Percentiles rank a stretch among this genome's conserved stretches.
Evolutionary conservation across 2,888 invertebrate genomes (phyloP).

Genomic region (Luperina nickerlii): DNA sequence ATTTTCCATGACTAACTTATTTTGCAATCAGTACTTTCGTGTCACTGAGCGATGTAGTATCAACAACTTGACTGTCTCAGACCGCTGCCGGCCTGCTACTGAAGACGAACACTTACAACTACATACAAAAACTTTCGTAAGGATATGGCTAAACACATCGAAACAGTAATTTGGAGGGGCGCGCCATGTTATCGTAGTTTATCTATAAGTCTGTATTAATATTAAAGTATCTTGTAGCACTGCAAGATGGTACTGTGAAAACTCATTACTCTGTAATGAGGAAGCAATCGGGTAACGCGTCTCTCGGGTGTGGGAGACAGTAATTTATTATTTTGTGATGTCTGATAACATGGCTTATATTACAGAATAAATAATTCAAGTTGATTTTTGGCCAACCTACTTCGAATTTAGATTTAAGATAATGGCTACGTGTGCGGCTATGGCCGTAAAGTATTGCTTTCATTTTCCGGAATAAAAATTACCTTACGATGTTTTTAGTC

Average conservation of each 20-base stretch:
- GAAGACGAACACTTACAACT: too few relatives aligned
- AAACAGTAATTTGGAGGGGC: too few relatives aligned
- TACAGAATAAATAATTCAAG: constrained; percentile 25
- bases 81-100: too few relatives aligned
- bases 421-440: background rate
- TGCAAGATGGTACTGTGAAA: constrained; percentile 22
- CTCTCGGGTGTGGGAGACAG: constrained; percentile 37
- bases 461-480: background rate
- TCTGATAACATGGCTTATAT: constrained; percentile 12
- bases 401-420: constrained; percentile 11
- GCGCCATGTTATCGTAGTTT: too few relatives aligned
- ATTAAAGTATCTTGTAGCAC: constrained; percentile 34
- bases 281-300: constrained; percentile 49
- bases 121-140: too few relatives aligned
- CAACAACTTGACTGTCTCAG: too few relatives aligned
- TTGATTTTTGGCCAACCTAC: constrained; percentile 10
- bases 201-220: constrained; percentile 34
- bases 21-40: too few relatives aligned
- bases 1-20: too few relatives aligned
- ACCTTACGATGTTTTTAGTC: background rate
- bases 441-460: background rate
- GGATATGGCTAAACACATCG: too few relatives aligned
- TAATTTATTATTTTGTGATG: constrained; percentile 52
- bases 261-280: constrained; percentile 59
- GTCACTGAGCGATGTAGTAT: too few relatives aligned